These are phyloP conservation scores for Yoshiicerus persimilis DNA, from an alignment of 1,140 invertebrate genomes.

Conservation along the genomic window DNA sequence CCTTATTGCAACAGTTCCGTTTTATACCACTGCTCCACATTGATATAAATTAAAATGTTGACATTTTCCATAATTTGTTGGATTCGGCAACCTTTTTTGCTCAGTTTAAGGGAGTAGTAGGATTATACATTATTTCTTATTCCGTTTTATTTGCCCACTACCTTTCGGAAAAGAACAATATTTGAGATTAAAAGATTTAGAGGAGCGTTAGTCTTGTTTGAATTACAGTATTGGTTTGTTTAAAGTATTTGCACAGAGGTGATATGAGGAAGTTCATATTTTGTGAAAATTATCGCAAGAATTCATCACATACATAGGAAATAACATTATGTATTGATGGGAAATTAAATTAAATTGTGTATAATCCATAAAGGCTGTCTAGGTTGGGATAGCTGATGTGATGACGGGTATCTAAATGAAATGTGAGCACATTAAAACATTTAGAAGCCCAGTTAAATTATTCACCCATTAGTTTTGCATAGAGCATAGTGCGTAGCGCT, in stretches of 20 bases:
- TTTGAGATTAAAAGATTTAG: background rate
- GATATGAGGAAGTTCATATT: too few species aligned
- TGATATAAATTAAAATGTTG: too few species aligned
- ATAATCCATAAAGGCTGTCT: background rate
- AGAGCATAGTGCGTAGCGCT: background rate
- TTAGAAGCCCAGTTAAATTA: background rate
- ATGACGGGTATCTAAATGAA: background rate
- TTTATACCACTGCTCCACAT: too few species aligned
- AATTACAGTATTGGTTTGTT: too few species aligned
- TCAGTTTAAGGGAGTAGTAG: too few species aligned
- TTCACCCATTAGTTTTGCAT: constrained; percentile 2
- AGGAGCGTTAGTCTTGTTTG: background rate
- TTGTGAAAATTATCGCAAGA: too few species aligned
- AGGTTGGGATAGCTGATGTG: background rate
- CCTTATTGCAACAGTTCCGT: too few species aligned
- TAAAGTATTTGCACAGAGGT: too few species aligned
- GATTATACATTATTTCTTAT: too few species aligned
- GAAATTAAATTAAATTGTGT: background rate
- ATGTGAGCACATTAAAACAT: background rate
- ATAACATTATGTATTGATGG: background rate
- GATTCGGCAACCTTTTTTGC: too few species aligned
- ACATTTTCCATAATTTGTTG: too few species aligned
- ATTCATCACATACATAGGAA: background rate
- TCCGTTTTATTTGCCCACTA: background rate
- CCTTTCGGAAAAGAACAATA: background rate